These are phyloP conservation scores for Ceratotherium simum DNA, from an alignment of 2,113 vertebrate genomes.

Conservation along the genomic window DNA sequence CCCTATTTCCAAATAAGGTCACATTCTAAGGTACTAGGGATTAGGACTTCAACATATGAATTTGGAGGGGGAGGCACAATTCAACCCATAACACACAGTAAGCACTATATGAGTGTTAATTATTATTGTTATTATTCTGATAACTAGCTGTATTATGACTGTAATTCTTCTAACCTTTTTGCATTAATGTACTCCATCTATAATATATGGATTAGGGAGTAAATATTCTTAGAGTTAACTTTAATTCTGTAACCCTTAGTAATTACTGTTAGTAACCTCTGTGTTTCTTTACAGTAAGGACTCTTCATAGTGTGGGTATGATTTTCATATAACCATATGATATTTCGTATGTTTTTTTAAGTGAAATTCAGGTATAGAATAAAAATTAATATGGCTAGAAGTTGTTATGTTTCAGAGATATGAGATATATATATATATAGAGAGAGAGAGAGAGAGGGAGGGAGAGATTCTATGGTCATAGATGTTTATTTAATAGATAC, in stretches of 20 bases:
- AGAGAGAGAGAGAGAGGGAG: too few relatives aligned
- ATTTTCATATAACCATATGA: not conserved
- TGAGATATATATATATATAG: not conserved
- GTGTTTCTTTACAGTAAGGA: not conserved
- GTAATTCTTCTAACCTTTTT: not conserved
- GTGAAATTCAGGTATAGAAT: slow-evolving; percentile 13
- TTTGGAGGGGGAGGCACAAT: not conserved
- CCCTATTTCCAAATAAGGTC: not conserved
- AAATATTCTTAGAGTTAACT: not conserved
- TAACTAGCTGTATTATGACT: not conserved
- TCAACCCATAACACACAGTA: not conserved
- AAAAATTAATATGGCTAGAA: not conserved
- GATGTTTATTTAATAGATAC: not conserved
- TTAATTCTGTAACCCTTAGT: not conserved
- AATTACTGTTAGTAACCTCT: not conserved
- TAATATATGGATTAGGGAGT: not conserved
- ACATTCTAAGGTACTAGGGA: not conserved
- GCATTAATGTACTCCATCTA: not conserved
- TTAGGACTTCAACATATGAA: not conserved
- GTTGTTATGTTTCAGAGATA: not conserved
- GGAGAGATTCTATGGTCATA: not conserved
- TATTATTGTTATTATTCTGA: not conserved
- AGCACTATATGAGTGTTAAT: not conserved
- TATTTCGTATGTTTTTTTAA: not conserved
- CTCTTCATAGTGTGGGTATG: not conserved